phyloP scores from a whole-genome alignment of 2,113 vertebrate genomes.

The Orycteropus afer region DNA sequence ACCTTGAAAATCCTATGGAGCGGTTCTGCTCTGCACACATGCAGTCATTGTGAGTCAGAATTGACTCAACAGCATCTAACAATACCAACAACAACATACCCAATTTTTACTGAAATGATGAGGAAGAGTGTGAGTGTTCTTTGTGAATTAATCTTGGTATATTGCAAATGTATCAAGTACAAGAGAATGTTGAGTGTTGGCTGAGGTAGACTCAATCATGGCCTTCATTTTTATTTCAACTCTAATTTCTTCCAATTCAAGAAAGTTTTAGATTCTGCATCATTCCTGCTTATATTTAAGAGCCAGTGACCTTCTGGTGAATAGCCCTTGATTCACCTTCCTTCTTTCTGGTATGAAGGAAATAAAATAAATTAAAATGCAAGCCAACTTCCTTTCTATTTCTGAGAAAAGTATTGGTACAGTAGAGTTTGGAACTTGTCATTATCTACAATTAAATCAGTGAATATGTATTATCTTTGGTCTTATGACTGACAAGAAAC shows the following conservation, averaged over 20 bases:
- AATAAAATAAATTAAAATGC: background rate
- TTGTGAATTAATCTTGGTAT: background rate
- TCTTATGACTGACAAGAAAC: background rate
- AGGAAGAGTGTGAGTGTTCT: background rate
- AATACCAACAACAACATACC: background rate
- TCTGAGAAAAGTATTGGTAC: slow-evolving; percentile 2
- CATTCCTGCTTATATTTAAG: slow-evolving; percentile 6
- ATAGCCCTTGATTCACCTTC: background rate
- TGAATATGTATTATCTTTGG: background rate
- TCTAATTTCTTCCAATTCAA: background rate
- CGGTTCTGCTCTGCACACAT: no score
- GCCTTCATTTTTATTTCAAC: background rate
- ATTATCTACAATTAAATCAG: background rate
- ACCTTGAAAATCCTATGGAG: background rate
- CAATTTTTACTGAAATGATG: background rate
- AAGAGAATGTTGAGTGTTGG: background rate
- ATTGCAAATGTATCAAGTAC: background rate
- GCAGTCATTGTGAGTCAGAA: background rate
- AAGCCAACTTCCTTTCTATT: background rate
- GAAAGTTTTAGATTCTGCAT: background rate
- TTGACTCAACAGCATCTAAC: no score
- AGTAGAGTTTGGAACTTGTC: background rate
- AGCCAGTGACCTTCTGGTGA: background rate
- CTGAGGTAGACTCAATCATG: background rate
- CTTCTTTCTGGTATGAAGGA: background rate